Conservation (phyloP, 2,113 vertebrate species). For the Willisornis vidua region DNA sequence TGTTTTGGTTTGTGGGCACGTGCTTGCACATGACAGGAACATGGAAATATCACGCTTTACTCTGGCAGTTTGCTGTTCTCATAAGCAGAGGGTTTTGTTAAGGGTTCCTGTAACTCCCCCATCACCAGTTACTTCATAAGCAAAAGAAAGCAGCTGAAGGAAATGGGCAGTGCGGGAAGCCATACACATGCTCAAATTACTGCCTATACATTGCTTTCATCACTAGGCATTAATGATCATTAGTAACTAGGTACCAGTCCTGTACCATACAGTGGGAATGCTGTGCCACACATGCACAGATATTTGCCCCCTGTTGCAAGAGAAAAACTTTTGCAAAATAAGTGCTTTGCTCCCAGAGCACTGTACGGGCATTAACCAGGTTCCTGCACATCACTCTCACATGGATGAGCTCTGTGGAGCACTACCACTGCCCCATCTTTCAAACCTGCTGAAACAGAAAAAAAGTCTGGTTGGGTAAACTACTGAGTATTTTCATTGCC, state of each 20-base stretch:
- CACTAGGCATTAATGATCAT: background rate
- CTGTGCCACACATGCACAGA: too few species aligned
- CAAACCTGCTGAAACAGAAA: background rate
- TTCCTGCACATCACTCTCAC: background rate
- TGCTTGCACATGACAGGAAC: conserved; percentile 73
- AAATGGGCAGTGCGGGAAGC: accelerated
- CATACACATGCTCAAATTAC: accelerated
- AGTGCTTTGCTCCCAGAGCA: background rate
- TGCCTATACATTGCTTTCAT: background rate
- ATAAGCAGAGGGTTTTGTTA: background rate
- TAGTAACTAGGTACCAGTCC: background rate
- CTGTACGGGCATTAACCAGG: accelerated
- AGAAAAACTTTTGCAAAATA: background rate
- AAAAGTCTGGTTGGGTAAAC: background rate
- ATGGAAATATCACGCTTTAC: conserved; percentile 46
- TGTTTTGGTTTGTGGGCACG: conserved; percentile 77
- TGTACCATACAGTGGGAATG: background rate
- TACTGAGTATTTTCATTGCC: background rate
- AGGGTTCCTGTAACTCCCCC: background rate
- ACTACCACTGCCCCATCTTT: background rate
- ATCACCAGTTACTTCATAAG: background rate
- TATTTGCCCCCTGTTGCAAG: background rate
- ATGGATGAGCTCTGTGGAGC: background rate
- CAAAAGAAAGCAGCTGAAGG: background rate
- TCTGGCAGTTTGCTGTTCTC: conserved; percentile 33